Conservation (phyloP, 2,113 vertebrate genomes). For the Motacilla alba region DNA sequence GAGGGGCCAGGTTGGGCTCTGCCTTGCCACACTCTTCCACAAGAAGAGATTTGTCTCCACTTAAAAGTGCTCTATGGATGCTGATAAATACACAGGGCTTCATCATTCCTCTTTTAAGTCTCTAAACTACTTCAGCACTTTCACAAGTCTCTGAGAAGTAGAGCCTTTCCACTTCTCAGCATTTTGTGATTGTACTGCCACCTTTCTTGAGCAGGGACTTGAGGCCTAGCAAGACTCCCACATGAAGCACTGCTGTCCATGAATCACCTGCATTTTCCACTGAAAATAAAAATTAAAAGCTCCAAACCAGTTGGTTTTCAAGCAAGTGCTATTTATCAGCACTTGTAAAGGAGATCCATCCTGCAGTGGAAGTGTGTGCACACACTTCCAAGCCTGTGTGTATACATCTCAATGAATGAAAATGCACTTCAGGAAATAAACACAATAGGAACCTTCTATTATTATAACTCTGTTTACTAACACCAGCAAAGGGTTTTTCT, state of each 20-base stretch:
- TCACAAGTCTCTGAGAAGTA: not conserved
- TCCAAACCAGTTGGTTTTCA: not conserved
- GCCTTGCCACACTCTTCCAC: not conserved
- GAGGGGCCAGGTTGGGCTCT: not conserved
- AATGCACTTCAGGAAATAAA: slow-evolving; percentile 60
- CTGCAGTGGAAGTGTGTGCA: not conserved
- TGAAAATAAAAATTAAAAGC: not conserved
- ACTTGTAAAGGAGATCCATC: not conserved
- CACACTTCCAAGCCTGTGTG: not conserved
- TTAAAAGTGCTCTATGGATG: not conserved
- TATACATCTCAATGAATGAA: slow-evolving; percentile 44
- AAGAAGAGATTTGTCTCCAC: not conserved
- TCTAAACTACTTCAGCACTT: not conserved
- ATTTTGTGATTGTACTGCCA: not conserved
- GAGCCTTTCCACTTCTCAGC: not conserved
- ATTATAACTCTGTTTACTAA: slow-evolving; percentile 54
- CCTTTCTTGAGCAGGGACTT: not conserved
- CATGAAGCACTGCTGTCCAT: not conserved
- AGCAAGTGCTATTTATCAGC: not conserved
- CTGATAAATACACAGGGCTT: not conserved
- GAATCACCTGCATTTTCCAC: not conserved
- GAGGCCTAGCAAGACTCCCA: not conserved
- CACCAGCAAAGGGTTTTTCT: slow-evolving; percentile 44
- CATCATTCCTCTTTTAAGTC: not conserved
- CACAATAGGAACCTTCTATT: slow-evolving; percentile 56